phyloP scores from a whole-genome alignment of 1,140 invertebrate genomes.

The Drosophila ficusphila region DNA sequence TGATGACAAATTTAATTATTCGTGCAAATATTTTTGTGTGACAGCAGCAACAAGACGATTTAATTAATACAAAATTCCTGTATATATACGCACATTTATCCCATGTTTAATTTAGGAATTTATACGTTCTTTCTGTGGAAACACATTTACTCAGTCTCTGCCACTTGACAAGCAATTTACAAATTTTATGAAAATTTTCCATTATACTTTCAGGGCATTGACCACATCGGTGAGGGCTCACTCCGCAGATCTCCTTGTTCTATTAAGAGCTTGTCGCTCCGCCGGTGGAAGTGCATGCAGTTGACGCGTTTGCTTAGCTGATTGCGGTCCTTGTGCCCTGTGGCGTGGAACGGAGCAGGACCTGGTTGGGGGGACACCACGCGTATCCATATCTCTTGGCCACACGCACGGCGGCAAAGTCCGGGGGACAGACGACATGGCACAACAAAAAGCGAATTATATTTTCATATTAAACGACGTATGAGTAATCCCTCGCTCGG shows the following conservation, averaged over 20 bases:
- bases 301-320: slow-evolving; percentile 56
- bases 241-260: not conserved
- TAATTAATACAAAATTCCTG: too few species aligned
- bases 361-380: not conserved
- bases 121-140: too few species aligned
- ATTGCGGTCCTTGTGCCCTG: slow-evolving; percentile 43
- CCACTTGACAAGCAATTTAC: not conserved
- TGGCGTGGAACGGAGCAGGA: slow-evolving; percentile 1
- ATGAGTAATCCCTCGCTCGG: slow-evolving; percentile 37
- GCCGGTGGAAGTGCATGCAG: slow-evolving; percentile 30
- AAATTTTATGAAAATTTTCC: not conserved
- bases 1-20: too few species aligned
- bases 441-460: slow-evolving; percentile 65
- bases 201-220: not conserved
- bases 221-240: not conserved
- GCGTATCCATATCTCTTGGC: slow-evolving; percentile 49
- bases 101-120: too few species aligned
- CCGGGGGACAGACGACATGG: slow-evolving; percentile 26
- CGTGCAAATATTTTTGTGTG: too few species aligned
- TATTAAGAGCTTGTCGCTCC: slow-evolving; percentile 23
- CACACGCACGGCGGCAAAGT: slow-evolving; percentile 41
- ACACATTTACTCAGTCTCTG: too few species aligned
- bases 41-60: too few species aligned
- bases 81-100: too few species aligned
- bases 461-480: slow-evolving; percentile 67